A percentile compares a stretch with the other conserved stretches of the same genome.
Conservation (phyloP, 2,888 invertebrate species). For the Napeogenes inachia region DNA sequence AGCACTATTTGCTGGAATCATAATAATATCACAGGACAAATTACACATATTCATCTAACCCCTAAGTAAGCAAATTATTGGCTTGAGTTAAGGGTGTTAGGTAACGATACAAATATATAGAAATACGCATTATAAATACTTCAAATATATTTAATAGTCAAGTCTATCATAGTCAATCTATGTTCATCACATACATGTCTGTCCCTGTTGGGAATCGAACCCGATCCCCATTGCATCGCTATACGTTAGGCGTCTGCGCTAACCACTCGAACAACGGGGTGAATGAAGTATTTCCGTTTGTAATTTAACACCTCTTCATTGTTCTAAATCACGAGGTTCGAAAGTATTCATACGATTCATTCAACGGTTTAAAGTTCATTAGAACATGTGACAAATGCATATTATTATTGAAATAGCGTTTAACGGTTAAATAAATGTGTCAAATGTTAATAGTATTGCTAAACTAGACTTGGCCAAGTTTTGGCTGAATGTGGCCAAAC, state of each 20-base stretch:
- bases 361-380: slow-evolving; percentile 13
- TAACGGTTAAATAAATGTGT: slow-evolving; percentile 5
- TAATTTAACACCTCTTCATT: slow-evolving; percentile 47
- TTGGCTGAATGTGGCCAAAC: neutral
- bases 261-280: slow-evolving; percentile 16
- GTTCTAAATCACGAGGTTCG: slow-evolving; percentile 29
- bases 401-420: slow-evolving; percentile 4
- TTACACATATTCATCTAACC: too few relatives aligned
- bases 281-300: slow-evolving; percentile 44
- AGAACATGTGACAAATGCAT: slow-evolving; percentile 17
- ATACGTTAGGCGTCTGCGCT: too few relatives aligned
- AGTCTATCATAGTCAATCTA: neutral
- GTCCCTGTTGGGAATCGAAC: too few relatives aligned
- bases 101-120: slow-evolving; percentile 9
- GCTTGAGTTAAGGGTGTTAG: too few relatives aligned
- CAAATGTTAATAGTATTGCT: slow-evolving; percentile 5
- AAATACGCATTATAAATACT: too few relatives aligned
- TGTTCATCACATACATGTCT: too few relatives aligned
- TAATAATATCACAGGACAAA: too few relatives aligned
- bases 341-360: slow-evolving; percentile 19
- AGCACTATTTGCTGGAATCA: too few relatives aligned
- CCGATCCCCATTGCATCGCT: too few relatives aligned
- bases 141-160: slow-evolving; percentile 19
- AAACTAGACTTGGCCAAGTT: slow-evolving; percentile 1
- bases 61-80: too few relatives aligned